Base-by-base conservation (phyloP, 2,113 vertebrate genomes). In the Bubo bubo region DNA sequence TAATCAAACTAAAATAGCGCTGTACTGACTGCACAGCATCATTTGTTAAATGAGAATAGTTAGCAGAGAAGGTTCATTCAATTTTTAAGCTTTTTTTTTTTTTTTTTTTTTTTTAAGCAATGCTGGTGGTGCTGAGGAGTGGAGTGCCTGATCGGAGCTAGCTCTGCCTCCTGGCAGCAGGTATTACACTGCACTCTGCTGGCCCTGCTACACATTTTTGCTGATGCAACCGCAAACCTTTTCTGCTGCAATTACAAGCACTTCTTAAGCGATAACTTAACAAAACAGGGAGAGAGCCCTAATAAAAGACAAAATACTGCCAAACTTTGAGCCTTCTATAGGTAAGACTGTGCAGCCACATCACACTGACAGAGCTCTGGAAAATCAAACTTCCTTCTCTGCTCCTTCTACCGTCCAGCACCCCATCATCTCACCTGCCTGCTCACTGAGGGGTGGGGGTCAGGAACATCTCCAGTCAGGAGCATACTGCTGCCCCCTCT, bases 161-260 rank as follows among this genome's bases (percentile, higher is more conserved):
- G 34, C 62, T 4, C 27, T 66, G 55, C 28, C 32, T 7, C 1
- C 75, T 13, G 52, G 53, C 79, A 77, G 88, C 72, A 92, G 59
- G 94, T 32, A 11, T 39, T 32, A 71, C 85, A 96, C 63, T 92
- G 96, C 97, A 35, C 90, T 93, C 94, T 96, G 90, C 94, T n/a
- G 88, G 92, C 60, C 22, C 77, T 47, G 52, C 13, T 32, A 4
- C 63, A 8, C 41, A 24, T 10, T 10, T 32, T 41, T n/a, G 43
- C 85, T 8, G 22, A 14, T 22, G 79, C 45, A 19, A 12, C 59
- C 17, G 37, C 58, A 21, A 56, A 34, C 34, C 17, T 21, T 21
- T 6, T 1, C 68, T 49, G 75, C 76, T 8, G 56, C 27, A 4
- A 5, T 4, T 15, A 4, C 4, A 28, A 3, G 9, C 10, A 1